These are phyloP conservation scores for Lepus americanus DNA, from an alignment of 2,113 vertebrate genomes.

Conservation along the genomic window DNA sequence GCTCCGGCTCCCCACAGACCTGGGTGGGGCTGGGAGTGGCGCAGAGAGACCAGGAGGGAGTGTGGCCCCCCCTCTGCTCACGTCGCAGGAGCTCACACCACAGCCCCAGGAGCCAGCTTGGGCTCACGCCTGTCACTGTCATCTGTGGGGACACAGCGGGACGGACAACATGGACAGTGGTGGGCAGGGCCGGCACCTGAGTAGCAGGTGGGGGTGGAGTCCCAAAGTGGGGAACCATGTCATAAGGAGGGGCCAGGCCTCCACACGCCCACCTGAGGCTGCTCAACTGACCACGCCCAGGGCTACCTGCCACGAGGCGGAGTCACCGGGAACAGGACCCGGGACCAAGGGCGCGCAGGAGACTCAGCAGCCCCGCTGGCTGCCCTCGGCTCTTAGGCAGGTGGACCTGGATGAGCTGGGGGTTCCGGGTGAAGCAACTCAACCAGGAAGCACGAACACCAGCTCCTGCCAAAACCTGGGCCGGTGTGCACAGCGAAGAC, in stretches of 20 bases:
- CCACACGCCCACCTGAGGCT: too few relatives aligned
- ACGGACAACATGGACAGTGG: rapidly evolving
- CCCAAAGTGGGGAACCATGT: too few relatives aligned
- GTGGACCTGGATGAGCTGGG: rapidly evolving
- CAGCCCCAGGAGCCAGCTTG: rapidly evolving
- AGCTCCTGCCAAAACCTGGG: background rate
- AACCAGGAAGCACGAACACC: background rate
- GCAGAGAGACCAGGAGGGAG: background rate
- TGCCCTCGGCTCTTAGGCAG: background rate
- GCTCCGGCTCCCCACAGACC: background rate
- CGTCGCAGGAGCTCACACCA: background rate
- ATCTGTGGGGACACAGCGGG: rapidly evolving
- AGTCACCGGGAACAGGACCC: background rate
- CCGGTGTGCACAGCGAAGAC: rapidly evolving
- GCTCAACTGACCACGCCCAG: rapidly evolving
- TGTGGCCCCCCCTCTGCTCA: background rate
- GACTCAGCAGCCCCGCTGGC: rapidly evolving
- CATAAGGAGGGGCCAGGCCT: background rate
- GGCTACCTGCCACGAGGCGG: too few relatives aligned
- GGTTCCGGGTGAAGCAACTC: background rate
- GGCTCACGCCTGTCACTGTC: background rate
- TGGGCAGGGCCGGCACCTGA: background rate
- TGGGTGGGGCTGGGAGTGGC: background rate
- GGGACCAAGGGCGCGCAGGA: background rate
- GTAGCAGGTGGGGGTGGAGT: rapidly evolving